Evolutionary conservation across 2,113 vertebrate species (phyloP).

Genomic region (Agelaius tricolor): DNA sequence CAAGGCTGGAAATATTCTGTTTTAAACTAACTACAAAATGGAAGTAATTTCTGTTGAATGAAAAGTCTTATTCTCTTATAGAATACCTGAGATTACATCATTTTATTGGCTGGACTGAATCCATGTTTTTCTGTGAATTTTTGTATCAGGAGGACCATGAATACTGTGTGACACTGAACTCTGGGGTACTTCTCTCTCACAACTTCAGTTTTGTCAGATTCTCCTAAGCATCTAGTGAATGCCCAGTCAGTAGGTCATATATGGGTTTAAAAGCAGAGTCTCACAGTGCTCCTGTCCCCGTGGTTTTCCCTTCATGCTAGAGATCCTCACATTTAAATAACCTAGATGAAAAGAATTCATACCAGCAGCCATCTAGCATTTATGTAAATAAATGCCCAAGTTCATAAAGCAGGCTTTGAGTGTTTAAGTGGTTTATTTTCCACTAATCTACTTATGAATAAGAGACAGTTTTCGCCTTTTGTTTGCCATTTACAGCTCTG

Average conservation of each 20-base stretch:
- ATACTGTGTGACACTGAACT: neutral
- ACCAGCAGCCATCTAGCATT: neutral
- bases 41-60: neutral
- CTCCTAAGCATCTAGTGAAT: neutral
- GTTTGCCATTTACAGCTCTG: neutral
- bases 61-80: neutral
- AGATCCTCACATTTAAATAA: neutral
- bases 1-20: neutral
- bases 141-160: neutral
- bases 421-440: slow-evolving; percentile 14
- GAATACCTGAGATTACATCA: neutral
- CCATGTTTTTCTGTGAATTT: neutral
- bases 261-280: neutral
- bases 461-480: neutral
- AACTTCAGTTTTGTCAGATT: neutral
- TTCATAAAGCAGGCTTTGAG: neutral
- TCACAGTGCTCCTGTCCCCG: neutral
- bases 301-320: neutral
- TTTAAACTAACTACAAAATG: neutral
- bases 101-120: neutral
- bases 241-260: accelerated
- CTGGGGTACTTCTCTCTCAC: neutral
- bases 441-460: neutral
- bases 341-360: neutral
- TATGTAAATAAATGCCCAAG: neutral